Percentiles rank a stretch among this genome's conserved stretches.
Conservation (phyloP, 2,888 invertebrate species). For the Sialis lutaria region DNA sequence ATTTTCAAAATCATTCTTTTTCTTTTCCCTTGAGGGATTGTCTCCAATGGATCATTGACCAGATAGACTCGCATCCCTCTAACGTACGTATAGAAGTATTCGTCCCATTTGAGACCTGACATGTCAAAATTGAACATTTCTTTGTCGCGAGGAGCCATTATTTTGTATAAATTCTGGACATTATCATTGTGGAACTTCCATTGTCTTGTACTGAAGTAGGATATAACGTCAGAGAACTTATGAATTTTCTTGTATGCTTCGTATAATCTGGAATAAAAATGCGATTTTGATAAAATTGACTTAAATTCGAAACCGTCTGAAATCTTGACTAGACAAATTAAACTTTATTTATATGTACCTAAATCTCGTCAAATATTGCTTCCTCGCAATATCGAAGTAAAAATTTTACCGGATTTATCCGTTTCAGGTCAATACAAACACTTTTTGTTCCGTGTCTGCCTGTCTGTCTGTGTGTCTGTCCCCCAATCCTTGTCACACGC, state of each 20-base stretch:
- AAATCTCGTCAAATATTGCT: too few species aligned
- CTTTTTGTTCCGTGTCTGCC: too few species aligned
- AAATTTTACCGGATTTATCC: too few species aligned
- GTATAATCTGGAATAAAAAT: constrained; percentile 38
- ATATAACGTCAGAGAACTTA: constrained; percentile 50
- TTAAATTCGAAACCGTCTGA: too few species aligned
- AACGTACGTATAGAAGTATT: constrained; percentile 48
- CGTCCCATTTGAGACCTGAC: constrained; percentile 54
- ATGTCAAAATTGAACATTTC: constrained; percentile 56
- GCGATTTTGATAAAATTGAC: too few species aligned
- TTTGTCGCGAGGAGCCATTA: constrained; percentile 37
- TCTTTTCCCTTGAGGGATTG: constrained; percentile 49
- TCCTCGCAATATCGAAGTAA: too few species aligned
- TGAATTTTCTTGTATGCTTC: constrained; percentile 59
- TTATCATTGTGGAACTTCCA: constrained; percentile 57
- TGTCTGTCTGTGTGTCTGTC: too few species aligned
- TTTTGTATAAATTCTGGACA: constrained; percentile 36
- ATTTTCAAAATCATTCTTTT: constrained; percentile 22
- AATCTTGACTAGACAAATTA: too few species aligned
- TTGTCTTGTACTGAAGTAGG: constrained; percentile 62
- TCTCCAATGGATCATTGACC: constrained; percentile 61
- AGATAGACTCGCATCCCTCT: constrained; percentile 60
- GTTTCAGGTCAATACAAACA: too few species aligned
- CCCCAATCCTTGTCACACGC: too few species aligned
- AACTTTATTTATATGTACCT: too few species aligned